phyloP scores from a whole-genome alignment of 2,113 vertebrate species.

The Candoia aspera region DNA sequence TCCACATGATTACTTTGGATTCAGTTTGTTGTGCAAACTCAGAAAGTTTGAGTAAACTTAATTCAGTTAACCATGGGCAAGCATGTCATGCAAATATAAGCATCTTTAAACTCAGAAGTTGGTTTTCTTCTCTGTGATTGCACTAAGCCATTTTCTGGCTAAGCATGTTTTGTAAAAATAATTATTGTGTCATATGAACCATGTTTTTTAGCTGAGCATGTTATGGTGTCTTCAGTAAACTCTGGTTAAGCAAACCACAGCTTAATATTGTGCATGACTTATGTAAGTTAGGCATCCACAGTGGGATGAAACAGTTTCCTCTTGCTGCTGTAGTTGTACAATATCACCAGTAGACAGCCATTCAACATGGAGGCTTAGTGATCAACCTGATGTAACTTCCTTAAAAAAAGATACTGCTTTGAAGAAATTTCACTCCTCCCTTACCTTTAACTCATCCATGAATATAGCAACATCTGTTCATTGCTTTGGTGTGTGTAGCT shows the following conservation, averaged over 20 bases:
- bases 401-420: background rate
- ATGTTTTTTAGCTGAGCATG: background rate
- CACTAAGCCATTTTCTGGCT: background rate
- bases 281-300: background rate
- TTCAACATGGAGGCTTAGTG: background rate
- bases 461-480: conserved; percentile 30
- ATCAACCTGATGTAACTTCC: background rate
- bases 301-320: background rate
- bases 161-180: background rate
- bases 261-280: background rate
- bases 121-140: background rate
- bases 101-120: background rate
- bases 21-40: background rate
- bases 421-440: background rate
- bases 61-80: background rate
- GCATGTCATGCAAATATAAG: background rate
- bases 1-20: background rate
- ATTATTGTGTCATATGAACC: background rate
- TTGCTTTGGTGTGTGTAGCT: background rate
- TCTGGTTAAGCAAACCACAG: background rate
- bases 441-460: background rate
- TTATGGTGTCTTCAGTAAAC: background rate
- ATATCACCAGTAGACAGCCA: background rate
- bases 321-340: background rate
- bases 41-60: background rate